Base-by-base conservation (phyloP, 2,113 vertebrate species). In the Beaufortia kweichowensis region DNA sequence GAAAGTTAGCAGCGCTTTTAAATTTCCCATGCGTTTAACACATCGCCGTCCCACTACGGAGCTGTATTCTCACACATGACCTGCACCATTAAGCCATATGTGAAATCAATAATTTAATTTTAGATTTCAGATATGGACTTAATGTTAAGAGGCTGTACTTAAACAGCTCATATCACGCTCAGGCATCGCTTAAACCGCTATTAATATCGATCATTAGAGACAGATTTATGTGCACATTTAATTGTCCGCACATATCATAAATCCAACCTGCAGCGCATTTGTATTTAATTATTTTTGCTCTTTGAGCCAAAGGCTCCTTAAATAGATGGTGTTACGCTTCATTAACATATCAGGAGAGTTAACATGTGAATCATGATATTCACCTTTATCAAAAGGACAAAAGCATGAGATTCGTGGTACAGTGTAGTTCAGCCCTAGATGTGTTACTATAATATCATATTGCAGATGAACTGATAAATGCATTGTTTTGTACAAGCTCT, bases 21-120 rank as follows among this genome's bases (percentile, higher is more conserved):
- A 65, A 50, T n/a, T 19, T 6, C 28, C 29, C 26, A 29, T 50
- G 43, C 10, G n/a, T 53, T 21, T 53, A 8, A 53, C 48, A 46
- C 21, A 19, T n/a, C 19, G 48, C 6, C 5, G n/a, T n/a, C n/a
- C 8, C 6, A 8, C n/a, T 21, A 1, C 19, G n/a, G 48, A n/a
- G 11, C 11, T 55, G 48, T 6, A 2, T 33, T 55, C 33, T 69
- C 28, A 55, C 48, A 55, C 11, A 68, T 68, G 46, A 50, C 24
- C 28, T 3, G 41, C 19, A 46, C 46, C 24, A 48, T 66, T 53
- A 67, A 46, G 9, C 15, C 23, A 31, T 15, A 14, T 55, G 66
- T 69, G 12, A 69, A 53, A 69, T 23, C 11, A 55, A 33, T 69
- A 4, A 29, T 33, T 69, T 69, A 69, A 35, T 69, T 69, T 69